Conservation (phyloP, 2,797 vertebrate genomes). For the Balearica regulorum region DNA sequence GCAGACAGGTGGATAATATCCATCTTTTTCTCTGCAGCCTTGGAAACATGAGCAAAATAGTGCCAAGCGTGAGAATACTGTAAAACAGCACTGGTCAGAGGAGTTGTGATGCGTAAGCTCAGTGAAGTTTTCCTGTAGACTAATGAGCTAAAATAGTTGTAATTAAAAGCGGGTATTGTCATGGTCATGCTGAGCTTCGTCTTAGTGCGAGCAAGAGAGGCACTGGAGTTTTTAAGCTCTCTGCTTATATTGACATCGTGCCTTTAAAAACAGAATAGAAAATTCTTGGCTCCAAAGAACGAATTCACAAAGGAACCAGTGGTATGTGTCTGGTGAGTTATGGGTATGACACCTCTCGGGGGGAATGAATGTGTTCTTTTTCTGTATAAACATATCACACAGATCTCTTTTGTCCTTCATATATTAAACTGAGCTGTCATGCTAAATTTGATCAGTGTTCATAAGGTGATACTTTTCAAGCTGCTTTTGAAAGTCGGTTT, state of each 20-base stretch:
- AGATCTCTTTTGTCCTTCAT: conserved; percentile 14
- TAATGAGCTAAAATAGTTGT: background rate
- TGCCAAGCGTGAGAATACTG: background rate
- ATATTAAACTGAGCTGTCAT: conserved; percentile 32
- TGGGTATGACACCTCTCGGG: background rate
- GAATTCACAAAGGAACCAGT: background rate
- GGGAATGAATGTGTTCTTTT: conserved; percentile 2
- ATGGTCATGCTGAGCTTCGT: background rate
- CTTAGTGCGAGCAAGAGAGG: background rate
- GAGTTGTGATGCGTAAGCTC: background rate
- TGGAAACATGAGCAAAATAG: background rate
- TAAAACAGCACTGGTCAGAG: background rate
- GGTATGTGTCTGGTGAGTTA: conserved; percentile 2
- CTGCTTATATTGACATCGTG: background rate
- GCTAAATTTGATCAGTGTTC: background rate
- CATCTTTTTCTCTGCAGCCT: background rate
- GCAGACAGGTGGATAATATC: background rate
- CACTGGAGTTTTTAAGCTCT: background rate
- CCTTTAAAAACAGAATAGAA: background rate
- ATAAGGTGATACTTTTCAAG: conserved; percentile 7
- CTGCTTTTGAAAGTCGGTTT: conserved; percentile 20
- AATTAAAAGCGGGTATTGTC: background rate
- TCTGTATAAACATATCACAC: conserved; percentile 3
- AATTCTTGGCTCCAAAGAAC: background rate
- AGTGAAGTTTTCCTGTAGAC: background rate